Conservation (phyloP, 2,113 vertebrate species). For the Strix uralensis region DNA sequence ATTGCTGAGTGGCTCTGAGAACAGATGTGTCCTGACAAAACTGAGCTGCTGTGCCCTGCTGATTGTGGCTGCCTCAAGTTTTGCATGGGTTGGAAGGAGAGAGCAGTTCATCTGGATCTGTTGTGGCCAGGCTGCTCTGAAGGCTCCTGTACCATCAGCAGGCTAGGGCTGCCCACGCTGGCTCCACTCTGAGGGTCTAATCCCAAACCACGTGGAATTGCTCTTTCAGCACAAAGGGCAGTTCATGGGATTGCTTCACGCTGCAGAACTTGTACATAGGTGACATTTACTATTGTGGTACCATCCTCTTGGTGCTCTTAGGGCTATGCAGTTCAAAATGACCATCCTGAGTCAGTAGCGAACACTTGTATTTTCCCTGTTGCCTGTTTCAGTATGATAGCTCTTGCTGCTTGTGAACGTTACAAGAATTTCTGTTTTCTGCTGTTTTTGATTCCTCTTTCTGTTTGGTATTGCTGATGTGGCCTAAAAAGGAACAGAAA, state of each 20-base stretch:
- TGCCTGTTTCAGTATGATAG: background rate
- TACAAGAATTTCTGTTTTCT: background rate
- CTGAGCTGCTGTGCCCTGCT: background rate
- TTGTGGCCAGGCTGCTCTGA: background rate
- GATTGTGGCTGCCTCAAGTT: background rate
- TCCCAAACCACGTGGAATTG: background rate
- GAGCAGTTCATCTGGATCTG: rapidly evolving
- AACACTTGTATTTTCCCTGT: background rate
- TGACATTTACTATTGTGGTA: background rate
- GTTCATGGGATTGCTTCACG: background rate
- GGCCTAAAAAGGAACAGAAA: slow-evolving; percentile 6
- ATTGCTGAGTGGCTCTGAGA: background rate
- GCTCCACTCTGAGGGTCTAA: background rate
- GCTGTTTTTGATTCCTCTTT: slow-evolving; percentile 48
- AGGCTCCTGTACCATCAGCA: background rate
- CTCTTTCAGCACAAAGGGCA: background rate
- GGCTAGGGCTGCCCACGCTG: background rate
- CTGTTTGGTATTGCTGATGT: background rate
- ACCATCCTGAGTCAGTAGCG: background rate
- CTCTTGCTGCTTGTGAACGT: background rate
- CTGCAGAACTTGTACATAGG: background rate
- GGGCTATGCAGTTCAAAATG: background rate
- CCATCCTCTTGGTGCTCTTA: background rate
- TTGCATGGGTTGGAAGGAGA: background rate
- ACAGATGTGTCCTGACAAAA: background rate